phyloP scores from a whole-genome alignment of 1,140 invertebrate genomes.

The Micrasema longulum region DNA sequence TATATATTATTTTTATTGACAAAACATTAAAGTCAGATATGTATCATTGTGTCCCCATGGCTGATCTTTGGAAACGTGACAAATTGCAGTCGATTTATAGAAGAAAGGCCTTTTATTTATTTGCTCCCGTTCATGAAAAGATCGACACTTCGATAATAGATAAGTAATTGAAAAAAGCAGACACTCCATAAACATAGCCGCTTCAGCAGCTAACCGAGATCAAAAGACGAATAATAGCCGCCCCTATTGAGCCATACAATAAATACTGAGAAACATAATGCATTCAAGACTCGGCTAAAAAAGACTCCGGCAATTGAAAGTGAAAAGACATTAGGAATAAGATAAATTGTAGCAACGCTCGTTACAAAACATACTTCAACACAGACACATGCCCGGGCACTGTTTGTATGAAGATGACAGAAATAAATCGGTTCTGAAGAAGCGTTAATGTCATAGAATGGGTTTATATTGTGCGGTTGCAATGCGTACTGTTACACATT shows the following conservation, averaged over 20 bases:
- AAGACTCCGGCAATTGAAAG: constrained; percentile 49
- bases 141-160: constrained; percentile 53
- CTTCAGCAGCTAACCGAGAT: constrained; percentile 43
- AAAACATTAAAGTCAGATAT: constrained; percentile 12
- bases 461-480: constrained; percentile 28
- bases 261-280: constrained; percentile 39
- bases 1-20: not conserved
- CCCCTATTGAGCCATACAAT: constrained; percentile 33
- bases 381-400: constrained; percentile 11
- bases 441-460: constrained; percentile 34
- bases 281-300: constrained; percentile 39
- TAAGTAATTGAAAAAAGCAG: constrained; percentile 54
- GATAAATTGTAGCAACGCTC: constrained; percentile 49
- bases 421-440: constrained; percentile 53
- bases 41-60: not conserved
- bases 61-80: constrained; percentile 38
- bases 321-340: constrained; percentile 53
- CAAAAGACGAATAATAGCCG: constrained; percentile 47
- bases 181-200: constrained; percentile 48
- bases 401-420: constrained; percentile 51
- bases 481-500: not conserved
- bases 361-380: constrained; percentile 40
- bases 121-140: constrained; percentile 43
- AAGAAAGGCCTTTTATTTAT: constrained; percentile 41
- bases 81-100: constrained; percentile 51